Evolutionary conservation across 2,113 vertebrate genomes (phyloP), one percentile per base, ranked within the genome.

Genomic region (Burhinus bistriatus): DNA sequence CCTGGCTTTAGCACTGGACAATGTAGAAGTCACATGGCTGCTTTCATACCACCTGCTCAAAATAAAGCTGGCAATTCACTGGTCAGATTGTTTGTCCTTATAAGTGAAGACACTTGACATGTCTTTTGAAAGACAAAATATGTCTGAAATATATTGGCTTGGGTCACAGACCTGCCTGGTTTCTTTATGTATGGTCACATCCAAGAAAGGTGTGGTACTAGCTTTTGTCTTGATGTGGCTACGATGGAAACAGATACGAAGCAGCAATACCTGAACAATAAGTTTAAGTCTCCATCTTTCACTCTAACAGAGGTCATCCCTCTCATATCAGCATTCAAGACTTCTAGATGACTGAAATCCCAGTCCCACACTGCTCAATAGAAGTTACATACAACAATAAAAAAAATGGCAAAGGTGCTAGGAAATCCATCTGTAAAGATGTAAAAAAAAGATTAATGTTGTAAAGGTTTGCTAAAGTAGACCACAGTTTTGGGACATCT

Each of bases 301-400:
- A 61, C 13, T 30, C 12, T 58, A 57, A 23, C 20, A 58, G 12
- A 18, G 9, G 6, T 29, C 51, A 51, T 64, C 14, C 82, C 38
- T 65, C 44, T 70, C 51, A n/a, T 38, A 27, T 61, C 45, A 66
- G 14, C 8, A 42, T 55, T 77, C 40, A 52, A 61, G 71, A 42
- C 14, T 89, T 83, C 71, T 82, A 76, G n/a, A 47, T 20, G 26
- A 73, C 17, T 73, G 44, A 80, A 92, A 59, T 76, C n/a, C 18
- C 1, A 0, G 9, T 71, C 36, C 42, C 3, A 0, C 8, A 19
- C 66, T 69, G 38, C 13, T 64, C 80, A 72, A 72, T 42, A 89
- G 47, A 72, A 27, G n/a, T 68, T 68, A 38, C n/a, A 71, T 4
- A 17, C 23, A 72, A 55, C 38, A 93, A 77, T 66, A 78, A 82